Evolutionary conservation across 2,113 vertebrate species (phyloP), one percentile per base, ranked within the genome.

Genomic region (Mystacornis crossleyi): DNA sequence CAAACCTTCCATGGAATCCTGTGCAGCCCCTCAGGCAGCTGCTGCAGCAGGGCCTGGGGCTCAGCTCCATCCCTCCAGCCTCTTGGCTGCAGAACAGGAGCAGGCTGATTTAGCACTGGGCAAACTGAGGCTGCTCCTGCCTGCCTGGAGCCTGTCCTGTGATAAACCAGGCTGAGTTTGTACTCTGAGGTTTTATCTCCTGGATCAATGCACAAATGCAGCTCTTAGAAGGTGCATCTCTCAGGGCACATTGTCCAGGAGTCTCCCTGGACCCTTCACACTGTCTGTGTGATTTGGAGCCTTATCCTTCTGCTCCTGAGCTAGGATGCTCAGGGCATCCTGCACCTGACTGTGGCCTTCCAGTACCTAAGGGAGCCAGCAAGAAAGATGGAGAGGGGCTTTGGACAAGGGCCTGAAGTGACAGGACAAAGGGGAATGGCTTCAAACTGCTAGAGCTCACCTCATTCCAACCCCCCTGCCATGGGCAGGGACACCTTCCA

Each of bases 181-280:
- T 38, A 18, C 29, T 40, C 50, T 36, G 36, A 40, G 23, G 18
- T 34, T 78, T 12, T 57, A 12, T 62, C 15, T 57, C 36, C 20
- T 75, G 36, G 20, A 14, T 43, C 47, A 55, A 9, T 11, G 19
- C 57, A 71, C 45, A 79, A 42, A 36, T 24, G 36, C 50, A 31
- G 29, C 54, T 79, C 40, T 58, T 26, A 10, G 25, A 40, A 79
- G 51, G 17, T 51, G 33, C 55, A 38, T 14, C 29, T 70, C 67
- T 48, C 15, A 15, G 12, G 31, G 11, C 53, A 48, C 5, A 0
- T 34, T 75, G 42, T 33, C 57, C 42, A 75, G 42, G 40, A 10
- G 14, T 51, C 14, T 24, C 18, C 8, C 19, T 3, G 2, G 50
- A 15, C 7, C n/a, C 21, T 73, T 54, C 43, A 14, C 0, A 0